phyloP scores from a whole-genome alignment of 92 coral and sea anemone species.

The Meandrina meandrites region DNA sequence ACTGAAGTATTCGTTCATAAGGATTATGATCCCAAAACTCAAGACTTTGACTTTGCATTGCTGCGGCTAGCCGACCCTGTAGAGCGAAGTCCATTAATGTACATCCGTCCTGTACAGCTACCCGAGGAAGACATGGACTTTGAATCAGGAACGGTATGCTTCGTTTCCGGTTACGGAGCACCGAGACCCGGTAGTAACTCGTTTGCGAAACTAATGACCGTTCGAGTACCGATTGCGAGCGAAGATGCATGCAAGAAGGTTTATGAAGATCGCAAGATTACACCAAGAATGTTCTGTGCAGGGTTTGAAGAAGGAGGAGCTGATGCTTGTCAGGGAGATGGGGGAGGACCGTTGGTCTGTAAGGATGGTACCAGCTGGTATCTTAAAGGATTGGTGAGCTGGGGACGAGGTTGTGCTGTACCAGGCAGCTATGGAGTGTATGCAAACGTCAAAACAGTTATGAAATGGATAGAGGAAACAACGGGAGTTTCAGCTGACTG shows the following conservation, averaged over 20 bases:
- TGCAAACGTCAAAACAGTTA: constrained; percentile 14
- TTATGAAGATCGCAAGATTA: constrained; percentile 20
- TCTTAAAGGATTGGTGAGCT: constrained; percentile 28
- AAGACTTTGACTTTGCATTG: constrained; percentile 30
- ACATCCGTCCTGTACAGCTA: constrained; percentile 25
- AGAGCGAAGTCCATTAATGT: constrained; percentile 12
- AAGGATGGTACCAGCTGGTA: constrained; percentile 25
- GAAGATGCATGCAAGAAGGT: constrained; percentile 11
- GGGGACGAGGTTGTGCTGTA: constrained; percentile 35
- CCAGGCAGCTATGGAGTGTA: constrained; percentile 38
- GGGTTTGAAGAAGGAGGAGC: constrained; percentile 29
- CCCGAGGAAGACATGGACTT: constrained; percentile 16
- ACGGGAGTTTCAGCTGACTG: not conserved
- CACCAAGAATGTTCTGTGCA: constrained; percentile 33
- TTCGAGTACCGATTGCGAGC: constrained; percentile 29
- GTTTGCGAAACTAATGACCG: constrained; percentile 16
- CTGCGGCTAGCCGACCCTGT: constrained; percentile 26
- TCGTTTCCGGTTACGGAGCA: constrained; percentile 28
- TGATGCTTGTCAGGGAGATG: constrained; percentile 42
- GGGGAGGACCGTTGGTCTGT: constrained; percentile 36
- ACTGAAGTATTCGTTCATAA: constrained; percentile 26
- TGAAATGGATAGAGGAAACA: constrained; percentile 18
- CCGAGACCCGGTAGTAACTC: constrained; percentile 13
- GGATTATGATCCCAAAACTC: not conserved
- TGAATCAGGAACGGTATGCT: constrained; percentile 36